phyloP scores from a whole-genome alignment of 2,888 invertebrate species.

The Lasioglossum leucozonium region DNA sequence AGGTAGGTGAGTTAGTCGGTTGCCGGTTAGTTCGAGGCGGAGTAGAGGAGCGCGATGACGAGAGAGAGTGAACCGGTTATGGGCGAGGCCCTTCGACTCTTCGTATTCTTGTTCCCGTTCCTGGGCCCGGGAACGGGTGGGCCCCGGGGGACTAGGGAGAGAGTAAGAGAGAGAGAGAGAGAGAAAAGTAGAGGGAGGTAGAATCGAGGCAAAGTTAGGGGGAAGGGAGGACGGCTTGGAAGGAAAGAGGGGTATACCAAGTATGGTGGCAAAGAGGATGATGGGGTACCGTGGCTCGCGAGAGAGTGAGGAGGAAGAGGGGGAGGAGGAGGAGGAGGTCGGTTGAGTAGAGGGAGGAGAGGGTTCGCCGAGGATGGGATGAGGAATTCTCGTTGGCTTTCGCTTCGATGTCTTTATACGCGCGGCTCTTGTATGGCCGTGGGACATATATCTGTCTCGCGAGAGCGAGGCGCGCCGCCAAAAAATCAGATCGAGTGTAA shows the following conservation, averaged over 20 bases:
- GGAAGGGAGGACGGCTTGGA: conserved; percentile 59
- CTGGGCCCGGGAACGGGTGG: conserved; percentile 59
- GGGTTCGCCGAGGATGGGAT: conserved; percentile 80
- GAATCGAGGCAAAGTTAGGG: conserved; percentile 26
- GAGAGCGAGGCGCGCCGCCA: conserved; percentile 84
- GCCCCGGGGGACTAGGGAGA: conserved; percentile 21
- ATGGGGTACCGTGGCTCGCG: conserved; percentile 76
- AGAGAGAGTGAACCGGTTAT: conserved; percentile 83
- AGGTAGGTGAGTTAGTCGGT: conserved; percentile 71
- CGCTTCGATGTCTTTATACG: conserved; percentile 85
- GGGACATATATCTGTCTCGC: conserved; percentile 84
- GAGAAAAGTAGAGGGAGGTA: not conserved
- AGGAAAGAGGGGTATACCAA: conserved; percentile 79
- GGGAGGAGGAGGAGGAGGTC: conserved; percentile 60
- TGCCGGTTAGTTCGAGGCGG: conserved; percentile 67
- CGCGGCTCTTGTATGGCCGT: conserved; percentile 83
- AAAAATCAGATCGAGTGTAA: conserved; percentile 85
- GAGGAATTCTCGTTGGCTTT: conserved; percentile 85
- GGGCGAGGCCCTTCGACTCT: conserved; percentile 83
- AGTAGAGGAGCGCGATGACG: conserved; percentile 73
- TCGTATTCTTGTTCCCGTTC: conserved; percentile 76
- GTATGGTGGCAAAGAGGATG: conserved; percentile 83
- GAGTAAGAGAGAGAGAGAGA: not conserved
- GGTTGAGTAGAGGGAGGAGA: conserved; percentile 68
- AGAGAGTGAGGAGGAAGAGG: conserved; percentile 22